Conservation (phyloP, 2,113 vertebrate species). For the Peromyscus leucopus region DNA sequence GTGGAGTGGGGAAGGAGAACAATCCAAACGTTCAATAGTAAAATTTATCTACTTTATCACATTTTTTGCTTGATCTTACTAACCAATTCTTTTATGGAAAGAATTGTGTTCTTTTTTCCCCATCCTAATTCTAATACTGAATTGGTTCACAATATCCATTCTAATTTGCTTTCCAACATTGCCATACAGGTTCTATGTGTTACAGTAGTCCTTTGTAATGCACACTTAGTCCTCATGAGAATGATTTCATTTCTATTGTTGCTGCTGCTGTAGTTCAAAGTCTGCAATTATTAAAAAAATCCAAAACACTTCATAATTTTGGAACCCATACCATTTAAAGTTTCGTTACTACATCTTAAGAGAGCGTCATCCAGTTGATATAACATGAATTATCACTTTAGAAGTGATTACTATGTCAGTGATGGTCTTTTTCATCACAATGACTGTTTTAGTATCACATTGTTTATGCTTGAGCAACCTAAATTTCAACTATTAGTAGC, state of each 20-base stretch:
- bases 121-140: not conserved
- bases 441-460: no score
- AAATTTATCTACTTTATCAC: not conserved
- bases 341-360: not conserved
- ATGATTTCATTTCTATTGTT: not conserved
- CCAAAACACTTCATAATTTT: not conserved
- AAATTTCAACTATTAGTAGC: not conserved
- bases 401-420: no score
- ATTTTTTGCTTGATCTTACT: not conserved
- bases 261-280: no score
- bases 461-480: no score
- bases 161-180: not conserved
- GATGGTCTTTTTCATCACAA: not conserved
- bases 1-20: no score
- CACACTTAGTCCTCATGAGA: accelerated
- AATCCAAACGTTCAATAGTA: not conserved
- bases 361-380: not conserved
- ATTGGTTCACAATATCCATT: not conserved
- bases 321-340: not conserved
- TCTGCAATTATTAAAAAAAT: not conserved
- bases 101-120: not conserved
- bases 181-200: not conserved
- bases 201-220: not conserved
- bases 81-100: not conserved
- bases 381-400: no score